A percentile compares a stretch with the other conserved stretches of the same genome.
phyloP scores from a whole-genome alignment of 2,888 invertebrate genomes.

The Morpho helenor region DNA sequence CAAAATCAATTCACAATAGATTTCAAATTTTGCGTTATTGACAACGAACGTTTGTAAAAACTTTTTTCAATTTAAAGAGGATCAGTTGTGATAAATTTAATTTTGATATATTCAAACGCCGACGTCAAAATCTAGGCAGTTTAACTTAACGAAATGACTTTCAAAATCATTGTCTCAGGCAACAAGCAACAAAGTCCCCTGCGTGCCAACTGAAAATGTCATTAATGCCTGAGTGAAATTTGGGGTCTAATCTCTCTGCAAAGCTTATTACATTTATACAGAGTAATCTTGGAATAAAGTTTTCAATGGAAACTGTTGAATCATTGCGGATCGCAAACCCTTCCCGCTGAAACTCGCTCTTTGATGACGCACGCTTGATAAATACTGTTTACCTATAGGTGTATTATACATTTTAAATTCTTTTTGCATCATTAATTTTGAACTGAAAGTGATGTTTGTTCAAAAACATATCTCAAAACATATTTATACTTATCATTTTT shows the following conservation, averaged over 20 bases:
- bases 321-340: constrained; percentile 75
- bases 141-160: constrained; percentile 64
- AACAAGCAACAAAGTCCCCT: constrained; percentile 53
- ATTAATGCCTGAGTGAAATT: constrained; percentile 78
- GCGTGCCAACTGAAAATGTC: constrained; percentile 73
- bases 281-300: constrained; percentile 78
- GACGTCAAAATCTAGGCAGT: constrained; percentile 28
- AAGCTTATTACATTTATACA: constrained; percentile 79
- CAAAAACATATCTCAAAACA: too few relatives aligned
- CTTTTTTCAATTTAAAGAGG: background rate
- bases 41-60: too few relatives aligned
- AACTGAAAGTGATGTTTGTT: background rate
- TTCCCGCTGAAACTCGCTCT: constrained; percentile 60
- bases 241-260: constrained; percentile 77
- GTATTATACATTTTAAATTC: background rate
- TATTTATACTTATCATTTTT: too few relatives aligned
- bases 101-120: constrained; percentile 25
- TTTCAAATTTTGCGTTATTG: too few relatives aligned
- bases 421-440: background rate
- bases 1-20: too few relatives aligned
- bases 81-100: constrained; percentile 15
- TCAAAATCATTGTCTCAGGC: constrained; percentile 71
- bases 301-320: constrained; percentile 75
- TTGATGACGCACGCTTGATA: constrained; percentile 33
- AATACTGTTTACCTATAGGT: constrained; percentile 8